These are phyloP conservation scores for Boleophthalmus pectinirostris DNA, from an alignment of 2,113 vertebrate genomes.

Conservation along the genomic window DNA sequence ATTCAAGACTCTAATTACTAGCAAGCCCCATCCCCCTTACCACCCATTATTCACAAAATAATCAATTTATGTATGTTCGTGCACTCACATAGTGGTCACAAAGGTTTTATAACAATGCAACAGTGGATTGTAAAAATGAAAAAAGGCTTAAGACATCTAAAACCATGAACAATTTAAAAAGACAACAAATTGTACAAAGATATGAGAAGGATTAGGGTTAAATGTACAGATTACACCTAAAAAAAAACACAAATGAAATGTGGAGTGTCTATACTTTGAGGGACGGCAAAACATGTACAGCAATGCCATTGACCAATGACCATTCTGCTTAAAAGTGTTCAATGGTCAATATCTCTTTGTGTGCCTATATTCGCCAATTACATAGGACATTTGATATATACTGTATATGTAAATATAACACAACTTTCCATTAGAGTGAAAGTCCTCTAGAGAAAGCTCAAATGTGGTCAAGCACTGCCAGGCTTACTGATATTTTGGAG, in stretches of 20 bases:
- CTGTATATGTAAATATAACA: conserved; percentile 25
- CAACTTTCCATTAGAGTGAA: conserved; percentile 56
- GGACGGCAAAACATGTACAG: no score
- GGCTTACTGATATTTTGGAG: conserved; percentile 64
- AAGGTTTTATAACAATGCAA: not conserved
- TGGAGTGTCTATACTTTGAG: no score
- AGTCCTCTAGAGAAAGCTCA: conserved; percentile 58
- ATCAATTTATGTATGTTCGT: not conserved
- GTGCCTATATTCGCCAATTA: no score
- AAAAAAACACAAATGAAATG: no score
- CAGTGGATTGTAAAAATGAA: not conserved
- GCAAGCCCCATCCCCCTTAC: not conserved
- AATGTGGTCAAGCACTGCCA: conserved; percentile 64
- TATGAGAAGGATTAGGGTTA: not conserved
- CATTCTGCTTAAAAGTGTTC: no score
- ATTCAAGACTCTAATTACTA: not conserved
- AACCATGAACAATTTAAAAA: not conserved
- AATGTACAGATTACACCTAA: no score
- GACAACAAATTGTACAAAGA: not conserved
- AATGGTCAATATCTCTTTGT: no score
- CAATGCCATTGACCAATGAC: no score
- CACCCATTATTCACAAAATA: not conserved
- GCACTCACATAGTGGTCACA: not conserved
- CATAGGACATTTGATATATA: no score
- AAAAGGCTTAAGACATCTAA: not conserved